A percentile compares a stretch with the other conserved stretches of the same genome.
These are phyloP conservation scores for Mustelus asterias DNA, from an alignment of 2,113 vertebrate genomes.

Conservation along the genomic window DNA sequence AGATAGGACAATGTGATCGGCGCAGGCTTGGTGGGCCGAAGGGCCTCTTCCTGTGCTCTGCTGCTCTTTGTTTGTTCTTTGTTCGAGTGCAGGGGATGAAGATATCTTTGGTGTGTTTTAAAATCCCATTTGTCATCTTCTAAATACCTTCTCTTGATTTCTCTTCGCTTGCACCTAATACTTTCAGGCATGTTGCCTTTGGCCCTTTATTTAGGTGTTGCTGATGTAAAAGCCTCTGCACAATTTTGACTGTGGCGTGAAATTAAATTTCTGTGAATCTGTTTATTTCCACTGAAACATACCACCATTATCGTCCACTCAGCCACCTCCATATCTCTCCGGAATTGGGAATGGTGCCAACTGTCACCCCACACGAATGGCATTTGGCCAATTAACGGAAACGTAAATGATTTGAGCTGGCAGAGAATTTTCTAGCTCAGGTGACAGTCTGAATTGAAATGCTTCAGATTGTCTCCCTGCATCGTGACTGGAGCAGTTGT, in stretches of 20 bases:
- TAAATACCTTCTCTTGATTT: background rate
- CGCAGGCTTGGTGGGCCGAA: too few species aligned
- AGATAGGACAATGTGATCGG: too few species aligned
- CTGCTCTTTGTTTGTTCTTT: too few species aligned
- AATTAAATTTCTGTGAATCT: background rate
- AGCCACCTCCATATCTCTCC: background rate
- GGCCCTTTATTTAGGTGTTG: background rate
- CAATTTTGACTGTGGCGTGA: background rate
- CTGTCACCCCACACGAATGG: background rate
- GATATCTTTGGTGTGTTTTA: background rate
- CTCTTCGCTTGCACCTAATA: background rate
- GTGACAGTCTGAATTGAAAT: background rate
- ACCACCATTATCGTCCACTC: background rate
- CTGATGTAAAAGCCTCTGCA: background rate
- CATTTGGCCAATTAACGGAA: background rate
- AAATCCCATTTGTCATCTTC: background rate
- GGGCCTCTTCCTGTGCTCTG: too few species aligned
- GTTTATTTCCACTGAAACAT: background rate
- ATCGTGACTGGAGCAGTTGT: background rate
- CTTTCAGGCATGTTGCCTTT: background rate
- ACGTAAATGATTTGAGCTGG: background rate
- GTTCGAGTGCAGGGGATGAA: background rate
- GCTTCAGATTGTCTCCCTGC: background rate
- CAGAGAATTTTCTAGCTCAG: background rate
- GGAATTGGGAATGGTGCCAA: too few species aligned